Evolutionary conservation across 2,888 invertebrate genomes (phyloP), one percentile per base, ranked within the genome.

Genomic region (Notodonta dromedarius): DNA sequence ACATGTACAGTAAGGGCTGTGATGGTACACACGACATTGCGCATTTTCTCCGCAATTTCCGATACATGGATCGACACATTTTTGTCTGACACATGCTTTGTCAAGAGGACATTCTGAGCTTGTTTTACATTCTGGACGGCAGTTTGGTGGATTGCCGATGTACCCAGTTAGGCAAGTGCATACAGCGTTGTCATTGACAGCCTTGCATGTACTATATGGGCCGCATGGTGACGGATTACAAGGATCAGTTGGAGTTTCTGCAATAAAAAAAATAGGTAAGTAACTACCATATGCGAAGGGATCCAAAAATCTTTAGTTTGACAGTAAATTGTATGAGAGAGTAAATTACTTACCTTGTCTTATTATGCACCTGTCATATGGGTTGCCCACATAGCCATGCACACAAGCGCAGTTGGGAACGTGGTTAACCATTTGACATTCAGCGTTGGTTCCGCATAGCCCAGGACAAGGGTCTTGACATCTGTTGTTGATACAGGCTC

Each of bases 221-320:
- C 97, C 97, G 83, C 97, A 97, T 2, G 97, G 97, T 57, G 96
- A 96, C 53, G 97, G 97, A 62, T 94, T 88, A 80, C 97, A 97
- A 42, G 96, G 96, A 83, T 96, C 95, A 56, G 73, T 85, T 58
- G 91, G 89, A 55, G 84, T 79, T 65, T 89, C 93, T 91, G 81
- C 44, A 80, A 84, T 50, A 52, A 60, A 58, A 60, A 58, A 56
- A 61, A 42, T 12, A 11, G 7, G 64, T 24, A 55, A 54, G 55
- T 46, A 12, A 46, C 5, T 46, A 46, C 12, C 46, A 46, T 46
- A 5, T 42, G 12, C 11, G n/a, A 48, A 48, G n/a, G 5, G n/a
- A 66, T 57, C 54, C 51, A 54, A 57, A 32, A 14, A 54, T 24
- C 11, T 57, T 48, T 42, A 62, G 63, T n/a, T 39, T 54, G 42